These are phyloP conservation scores for Lophotis ruficrista DNA, from an alignment of 2,113 vertebrate species.

Conservation along the genomic window DNA sequence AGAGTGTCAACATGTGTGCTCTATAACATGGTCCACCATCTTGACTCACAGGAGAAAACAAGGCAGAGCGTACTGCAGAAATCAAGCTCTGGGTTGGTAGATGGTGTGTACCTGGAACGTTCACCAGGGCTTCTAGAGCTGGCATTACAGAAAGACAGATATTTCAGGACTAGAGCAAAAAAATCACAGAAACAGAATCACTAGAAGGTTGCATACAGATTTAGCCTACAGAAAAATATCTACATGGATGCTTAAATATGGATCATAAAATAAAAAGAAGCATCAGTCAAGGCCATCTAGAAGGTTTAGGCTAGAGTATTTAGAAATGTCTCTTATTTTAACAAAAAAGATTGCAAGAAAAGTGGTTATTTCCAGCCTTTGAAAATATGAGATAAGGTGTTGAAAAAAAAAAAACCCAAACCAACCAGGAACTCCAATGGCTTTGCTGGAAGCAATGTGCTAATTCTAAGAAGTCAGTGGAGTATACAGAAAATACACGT, in stretches of 20 bases:
- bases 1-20: accelerated
- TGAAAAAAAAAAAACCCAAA: not conserved
- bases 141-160: not conserved
- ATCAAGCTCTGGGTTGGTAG: not conserved
- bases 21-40: not conserved
- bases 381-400: not conserved
- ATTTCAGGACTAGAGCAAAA: not conserved
- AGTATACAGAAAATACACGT: not conserved
- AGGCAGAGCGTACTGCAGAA: accelerated
- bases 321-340: not conserved
- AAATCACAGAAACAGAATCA: not conserved
- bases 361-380: not conserved
- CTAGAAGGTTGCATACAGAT: not conserved
- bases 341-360: not conserved
- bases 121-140: not conserved
- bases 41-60: accelerated
- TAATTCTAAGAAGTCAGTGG: not conserved
- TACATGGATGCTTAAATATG: not conserved
- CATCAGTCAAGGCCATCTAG: not conserved
- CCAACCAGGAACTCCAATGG: not conserved
- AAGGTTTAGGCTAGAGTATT: not conserved
- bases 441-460: not conserved
- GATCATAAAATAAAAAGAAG: not conserved
- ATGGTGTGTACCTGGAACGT: not conserved
- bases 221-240: not conserved